A percentile compares a stretch with the other conserved stretches of the same genome.
phyloP scores from a whole-genome alignment of 2,888 invertebrate genomes.

The Mesochorus sp. region DNA sequence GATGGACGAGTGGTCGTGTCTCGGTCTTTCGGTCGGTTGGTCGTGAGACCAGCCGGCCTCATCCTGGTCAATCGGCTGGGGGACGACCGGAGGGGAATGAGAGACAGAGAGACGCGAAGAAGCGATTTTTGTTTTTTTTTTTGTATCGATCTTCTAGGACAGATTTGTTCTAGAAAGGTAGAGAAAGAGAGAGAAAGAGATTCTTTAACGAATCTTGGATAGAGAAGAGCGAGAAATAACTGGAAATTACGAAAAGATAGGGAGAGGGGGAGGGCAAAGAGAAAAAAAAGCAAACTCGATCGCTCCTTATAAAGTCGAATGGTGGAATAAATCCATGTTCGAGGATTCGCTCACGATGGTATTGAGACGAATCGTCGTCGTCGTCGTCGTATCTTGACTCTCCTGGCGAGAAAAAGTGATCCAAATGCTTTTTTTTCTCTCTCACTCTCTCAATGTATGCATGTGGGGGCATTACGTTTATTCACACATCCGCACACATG shows the following conservation, averaged over 20 bases:
- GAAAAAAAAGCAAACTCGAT: constrained; percentile 10
- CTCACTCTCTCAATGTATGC: background rate
- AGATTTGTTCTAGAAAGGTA: background rate
- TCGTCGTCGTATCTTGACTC: constrained; percentile 7
- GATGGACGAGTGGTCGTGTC: constrained; percentile 39
- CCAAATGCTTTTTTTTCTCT: constrained; percentile 15
- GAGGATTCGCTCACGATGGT: constrained; percentile 24
- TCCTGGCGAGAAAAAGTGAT: constrained; percentile 22
- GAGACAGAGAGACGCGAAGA: constrained; percentile 41
- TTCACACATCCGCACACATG: background rate
- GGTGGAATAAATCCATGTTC: constrained; percentile 1
- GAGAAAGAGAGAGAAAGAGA: constrained; percentile 1
- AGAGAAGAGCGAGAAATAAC: constrained; percentile 6
- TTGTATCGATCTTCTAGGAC: background rate
- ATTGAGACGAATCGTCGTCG: constrained; percentile 17
- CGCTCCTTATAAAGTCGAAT: constrained; percentile 41
- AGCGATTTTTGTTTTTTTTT: background rate
- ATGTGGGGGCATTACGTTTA: background rate
- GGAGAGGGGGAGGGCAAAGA: background rate
- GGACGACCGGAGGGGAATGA: background rate
- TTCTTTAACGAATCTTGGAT: background rate
- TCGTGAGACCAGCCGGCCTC: constrained; percentile 47
- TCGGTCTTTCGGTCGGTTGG: constrained; percentile 60
- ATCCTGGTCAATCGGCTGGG: constrained; percentile 37
- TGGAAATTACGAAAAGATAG: background rate